Conservation (phyloP, 2,113 vertebrate species). For the Butorides virescens region DNA sequence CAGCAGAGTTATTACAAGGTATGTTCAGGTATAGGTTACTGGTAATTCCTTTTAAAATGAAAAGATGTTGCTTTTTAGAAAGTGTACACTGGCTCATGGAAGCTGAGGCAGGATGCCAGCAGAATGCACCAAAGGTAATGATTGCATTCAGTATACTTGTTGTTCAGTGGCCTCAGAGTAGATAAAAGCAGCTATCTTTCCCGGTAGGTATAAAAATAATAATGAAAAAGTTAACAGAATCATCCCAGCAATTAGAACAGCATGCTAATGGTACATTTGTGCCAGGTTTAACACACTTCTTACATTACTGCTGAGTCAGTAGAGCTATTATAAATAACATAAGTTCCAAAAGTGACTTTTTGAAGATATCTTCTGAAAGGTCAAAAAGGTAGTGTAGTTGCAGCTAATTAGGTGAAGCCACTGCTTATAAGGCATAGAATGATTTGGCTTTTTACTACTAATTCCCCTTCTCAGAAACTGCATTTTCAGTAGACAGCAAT, state of each 20-base stretch:
- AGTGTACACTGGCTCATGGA: background rate
- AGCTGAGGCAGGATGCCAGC: background rate
- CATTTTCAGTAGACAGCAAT: background rate
- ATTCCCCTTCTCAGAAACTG: background rate
- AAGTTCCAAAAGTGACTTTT: background rate
- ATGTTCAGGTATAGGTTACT: background rate
- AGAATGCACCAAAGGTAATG: background rate
- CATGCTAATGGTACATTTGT: background rate
- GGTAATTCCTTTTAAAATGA: background rate
- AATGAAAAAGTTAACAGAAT: background rate
- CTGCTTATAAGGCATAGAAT: background rate
- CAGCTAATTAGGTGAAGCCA: background rate
- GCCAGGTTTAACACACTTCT: background rate
- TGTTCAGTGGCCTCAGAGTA: background rate
- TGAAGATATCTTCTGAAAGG: background rate
- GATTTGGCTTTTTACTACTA: background rate
- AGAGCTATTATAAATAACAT: background rate
- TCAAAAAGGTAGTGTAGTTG: background rate
- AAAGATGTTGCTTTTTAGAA: background rate
- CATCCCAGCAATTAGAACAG: background rate
- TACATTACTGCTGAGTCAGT: background rate
- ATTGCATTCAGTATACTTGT: background rate
- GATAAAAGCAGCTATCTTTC: background rate
- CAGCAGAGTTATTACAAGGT: background rate
- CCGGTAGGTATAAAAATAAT: background rate